Percentiles rank a stretch among this genome's conserved stretches.
phyloP scores from a whole-genome alignment of 2,113 vertebrate species.

The Hippoglossus stenolepis region DNA sequence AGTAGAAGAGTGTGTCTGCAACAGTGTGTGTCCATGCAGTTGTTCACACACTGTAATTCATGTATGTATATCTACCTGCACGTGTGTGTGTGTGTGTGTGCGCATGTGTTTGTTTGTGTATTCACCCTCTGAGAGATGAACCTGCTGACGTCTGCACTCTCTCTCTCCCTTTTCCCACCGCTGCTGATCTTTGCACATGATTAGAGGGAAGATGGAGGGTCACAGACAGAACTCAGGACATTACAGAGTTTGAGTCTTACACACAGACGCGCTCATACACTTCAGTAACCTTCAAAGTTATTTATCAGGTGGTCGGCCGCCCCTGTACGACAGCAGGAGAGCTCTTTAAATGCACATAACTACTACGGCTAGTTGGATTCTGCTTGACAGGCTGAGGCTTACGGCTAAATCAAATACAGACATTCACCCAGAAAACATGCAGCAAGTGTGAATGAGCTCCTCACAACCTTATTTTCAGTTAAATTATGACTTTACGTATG shows the following conservation, averaged over 20 bases:
- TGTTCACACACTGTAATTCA: neutral
- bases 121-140: constrained; percentile 23
- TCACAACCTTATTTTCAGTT: neutral
- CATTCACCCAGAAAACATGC: neutral
- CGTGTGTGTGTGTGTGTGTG: neutral
- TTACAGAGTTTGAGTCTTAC: constrained; percentile 18
- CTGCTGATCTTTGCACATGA: constrained; percentile 37
- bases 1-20: neutral
- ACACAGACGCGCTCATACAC: constrained; percentile 6
- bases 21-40: neutral
- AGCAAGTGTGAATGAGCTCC: neutral
- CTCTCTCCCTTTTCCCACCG: constrained; percentile 4
- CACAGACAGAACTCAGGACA: neutral
- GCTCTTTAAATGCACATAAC: constrained; percentile 13
- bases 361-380: neutral
- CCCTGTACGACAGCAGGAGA: neutral
- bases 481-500: too few relatives aligned
- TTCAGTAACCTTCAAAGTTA: constrained; percentile 1
- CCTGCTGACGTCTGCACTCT: constrained; percentile 44
- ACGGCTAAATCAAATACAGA: neutral
- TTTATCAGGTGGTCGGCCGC: neutral
- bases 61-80: neutral
- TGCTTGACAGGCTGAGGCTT: neutral
- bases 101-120: neutral
- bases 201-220: constrained; percentile 25